Base-by-base conservation (phyloP, 2,797 vertebrate species). In the Acanthornis magna region DNA sequence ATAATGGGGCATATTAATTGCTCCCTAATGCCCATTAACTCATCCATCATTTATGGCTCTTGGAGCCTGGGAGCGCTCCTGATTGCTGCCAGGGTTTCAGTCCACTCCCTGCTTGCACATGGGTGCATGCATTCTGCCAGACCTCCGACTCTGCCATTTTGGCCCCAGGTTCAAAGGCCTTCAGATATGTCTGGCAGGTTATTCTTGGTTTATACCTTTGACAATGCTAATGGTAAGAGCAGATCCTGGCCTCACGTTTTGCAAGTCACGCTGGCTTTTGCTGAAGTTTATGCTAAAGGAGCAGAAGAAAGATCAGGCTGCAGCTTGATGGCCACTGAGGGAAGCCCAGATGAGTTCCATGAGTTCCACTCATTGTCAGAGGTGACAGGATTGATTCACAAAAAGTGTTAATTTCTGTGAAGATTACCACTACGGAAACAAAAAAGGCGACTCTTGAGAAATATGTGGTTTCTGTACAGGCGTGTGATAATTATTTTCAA, bases 1-100 rank as follows among this genome's bases (percentile, higher is more conserved):
- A 9, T 85, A 89, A 91, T 91, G 54, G 73, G 91, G 67, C 73
- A 82, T 93, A 88, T 91, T 97, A 96, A 93, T 95, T 95, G 81
- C 89, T 86, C 81, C 61, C 75, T 91, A 80, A 91, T 92, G 91
- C 83, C 95, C 89, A 61, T 88, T 97, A 94, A 91, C 60, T 92
- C 92, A 86, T 95, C 88, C 77, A 93, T 95, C 90, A 93, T 89
- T 95, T 94, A 76, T 16, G 30, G 89, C 48, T 90, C 62, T 94
- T 95, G 95, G 91, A 97, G 77, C 47, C 66, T 84, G 60, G 88
- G 63, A 91, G 26, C 29, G n/a, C 60, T 93, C 75, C 85, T 95
- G 88, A 67, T 13, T 36, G n/a, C 77, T 95, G 95, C 96, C 96
- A 95, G 80, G n/a, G 21, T 95, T 86, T 78, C 36, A 50, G 72